Base-by-base conservation (phyloP, 1,140 invertebrate species). In the Nasonia longicornis region DNA sequence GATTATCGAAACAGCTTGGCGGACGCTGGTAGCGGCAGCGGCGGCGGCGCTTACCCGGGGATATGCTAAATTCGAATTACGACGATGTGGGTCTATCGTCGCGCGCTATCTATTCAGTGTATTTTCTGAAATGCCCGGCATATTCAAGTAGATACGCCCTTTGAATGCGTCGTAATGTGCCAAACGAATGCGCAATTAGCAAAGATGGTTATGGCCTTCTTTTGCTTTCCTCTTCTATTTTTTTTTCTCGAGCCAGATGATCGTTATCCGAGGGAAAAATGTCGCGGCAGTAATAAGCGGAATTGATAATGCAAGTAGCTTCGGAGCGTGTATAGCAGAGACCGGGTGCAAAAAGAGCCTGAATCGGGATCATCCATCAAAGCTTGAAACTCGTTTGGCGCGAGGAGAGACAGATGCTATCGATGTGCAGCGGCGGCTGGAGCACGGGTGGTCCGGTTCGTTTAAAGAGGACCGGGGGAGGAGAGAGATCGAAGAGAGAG, bases 381-480 rank as follows among this genome's bases (percentile, higher is more conserved):
- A 42, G 6, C 14, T 20, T 12, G 74, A 64, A 64, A 12, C 35
- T 38, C 58, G 48, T 29, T 76, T 66, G 58, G 63, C 63, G 74
- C 72, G 42, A 69, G 4, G 66, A 69, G 76, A 58, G 48, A 29
- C 3, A 42, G 45, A 79, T 63, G 64, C 26, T 74, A 74, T 66
- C 70, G 70, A 73, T 42, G 35, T n/a, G 16, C 38, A 45, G 6
- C n/a, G 20, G 58, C 12, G 45, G 58, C 45, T 72, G 29, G 38
- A 42, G 26, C 29, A 64, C 69, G 69, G 77, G 69, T 72, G 77
- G 69, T 79, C 77, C 48, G 8, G 48, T 79, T 79, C 66, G 31
- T 58, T 82, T 31, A 31, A 82, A 58, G 75, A 45, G 35, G 67
- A 35, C 66, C 38, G 20, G 2, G 20, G 2, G 22, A 29, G 64